These are phyloP conservation scores for Sinelater perroti DNA, from an alignment of 2,888 invertebrate species.

Conservation along the genomic window DNA sequence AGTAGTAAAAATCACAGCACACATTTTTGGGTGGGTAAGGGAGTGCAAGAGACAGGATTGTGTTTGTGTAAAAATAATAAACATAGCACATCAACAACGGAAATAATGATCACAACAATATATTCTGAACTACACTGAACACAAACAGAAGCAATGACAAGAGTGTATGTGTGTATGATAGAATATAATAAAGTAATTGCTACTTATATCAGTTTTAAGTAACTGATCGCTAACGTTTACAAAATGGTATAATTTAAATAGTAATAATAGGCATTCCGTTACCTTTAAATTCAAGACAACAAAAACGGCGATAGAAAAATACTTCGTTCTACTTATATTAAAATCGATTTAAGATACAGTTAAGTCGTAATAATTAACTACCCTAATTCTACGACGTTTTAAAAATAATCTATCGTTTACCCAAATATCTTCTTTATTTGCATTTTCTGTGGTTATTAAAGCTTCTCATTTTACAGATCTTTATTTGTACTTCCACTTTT, in stretches of 20 bases:
- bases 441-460: conserved; percentile 18
- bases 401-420: conserved; percentile 25
- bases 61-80: background rate
- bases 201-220: conserved; percentile 23
- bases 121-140: conserved; percentile 25
- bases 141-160: conserved; percentile 26
- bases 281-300: conserved; percentile 6
- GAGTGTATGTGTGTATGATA: conserved; percentile 19
- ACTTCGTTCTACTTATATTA: conserved; percentile 20
- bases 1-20: too few species aligned
- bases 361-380: conserved; percentile 18
- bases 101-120: conserved; percentile 21
- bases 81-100: too few species aligned
- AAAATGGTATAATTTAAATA: background rate
- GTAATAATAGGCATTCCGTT: conserved; percentile 1
- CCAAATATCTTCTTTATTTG: conserved; percentile 29
- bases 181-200: conserved; percentile 16
- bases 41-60: too few species aligned
- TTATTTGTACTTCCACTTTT: conserved; percentile 30
- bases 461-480: conserved; percentile 30
- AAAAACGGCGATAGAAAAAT: conserved; percentile 21
- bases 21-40: too few species aligned
- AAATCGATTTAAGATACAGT: conserved; percentile 18
- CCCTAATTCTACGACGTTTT: conserved; percentile 13
- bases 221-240: conserved; percentile 14